Evolutionary conservation across 2,888 invertebrate species (phyloP).

Genomic region (Alcis repandata): DNA sequence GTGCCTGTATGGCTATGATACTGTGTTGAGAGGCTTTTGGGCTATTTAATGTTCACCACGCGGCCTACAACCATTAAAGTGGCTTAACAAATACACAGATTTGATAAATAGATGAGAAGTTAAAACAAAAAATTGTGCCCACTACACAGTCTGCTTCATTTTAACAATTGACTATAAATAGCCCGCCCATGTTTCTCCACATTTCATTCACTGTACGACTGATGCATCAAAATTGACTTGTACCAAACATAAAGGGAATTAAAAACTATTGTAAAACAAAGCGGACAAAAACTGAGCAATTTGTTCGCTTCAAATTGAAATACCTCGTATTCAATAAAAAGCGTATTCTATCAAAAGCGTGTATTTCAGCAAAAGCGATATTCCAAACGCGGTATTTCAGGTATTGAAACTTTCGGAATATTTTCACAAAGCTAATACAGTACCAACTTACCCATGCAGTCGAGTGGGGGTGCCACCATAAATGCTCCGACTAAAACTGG

Average conservation of each 20-base stretch:
- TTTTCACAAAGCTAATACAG: slow-evolving; percentile 24
- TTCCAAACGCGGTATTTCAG: slow-evolving; percentile 14
- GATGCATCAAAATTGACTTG: not conserved
- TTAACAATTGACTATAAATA: no score
- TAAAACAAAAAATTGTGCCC: no score
- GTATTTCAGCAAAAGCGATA: slow-evolving; percentile 24
- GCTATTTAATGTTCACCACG: no score
- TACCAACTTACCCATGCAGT: not conserved
- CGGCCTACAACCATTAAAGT: no score
- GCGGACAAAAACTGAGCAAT: slow-evolving; percentile 19
- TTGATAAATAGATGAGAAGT: no score
- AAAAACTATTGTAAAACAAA: slow-evolving; percentile 15
- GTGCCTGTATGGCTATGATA: no score
- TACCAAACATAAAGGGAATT: not conserved
- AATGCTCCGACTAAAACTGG: not conserved
- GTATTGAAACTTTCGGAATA: slow-evolving; percentile 32
- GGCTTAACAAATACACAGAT: no score
- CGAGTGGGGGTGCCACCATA: not conserved
- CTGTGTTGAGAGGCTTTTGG: no score
- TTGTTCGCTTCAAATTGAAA: slow-evolving; percentile 19
- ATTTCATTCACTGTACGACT: no score
- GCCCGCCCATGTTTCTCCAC: no score
- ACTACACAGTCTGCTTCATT: no score
- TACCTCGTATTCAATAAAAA: slow-evolving; percentile 21
- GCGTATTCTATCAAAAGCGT: slow-evolving; percentile 25